Evolutionary conservation across 2,113 vertebrate genomes (phyloP), one percentile per base, ranked within the genome.

Genomic region (Prionailurus viverrinus): DNA sequence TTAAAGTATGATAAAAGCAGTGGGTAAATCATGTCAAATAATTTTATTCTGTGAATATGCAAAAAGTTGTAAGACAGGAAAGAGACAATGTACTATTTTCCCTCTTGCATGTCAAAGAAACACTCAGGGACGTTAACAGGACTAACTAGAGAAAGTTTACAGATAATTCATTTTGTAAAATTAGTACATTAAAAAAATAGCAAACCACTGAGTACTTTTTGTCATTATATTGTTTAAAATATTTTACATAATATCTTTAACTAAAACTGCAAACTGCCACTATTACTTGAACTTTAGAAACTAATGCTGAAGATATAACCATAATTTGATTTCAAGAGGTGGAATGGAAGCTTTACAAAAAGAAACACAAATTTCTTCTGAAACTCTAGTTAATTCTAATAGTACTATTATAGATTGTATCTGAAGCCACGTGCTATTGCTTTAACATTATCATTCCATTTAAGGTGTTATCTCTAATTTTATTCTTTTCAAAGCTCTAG

Each of bases 11-110:
- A 74, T 15, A 74, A 74, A 74, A 74, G 41, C 73, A 74, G 39
- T 74, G 39, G 45, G 25, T 61, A 91, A 97, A 69, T 94, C 1
- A 9, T 48, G 7, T 95, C 48, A 97, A 96, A 91, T 80, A 85
- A 95, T 53, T 65, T 91, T 14, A 36, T n/a, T 85, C 55, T 89
- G 33, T 83, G 33, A 76, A 88, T 51, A 87, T 9, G 87, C 7
- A 69, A 91, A 94, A 33, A 88, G 89, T 66, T 91, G 2, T 73
- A 88, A 88, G 10, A 89, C 1, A 3, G 15, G 55, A 82, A 81
- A 71, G 15, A 84, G n/a, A 80, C 48, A 93, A 80, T 91, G 31
- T 81, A 48, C 63, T 63, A 69, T 71, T 68, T 95, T 95, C 14
- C 53, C 61, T 85, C 69, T 96, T 76, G 36, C 3, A 89, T 33